Base-by-base conservation (phyloP, 2,888 invertebrate species). In the Tenthredo notha region DNA sequence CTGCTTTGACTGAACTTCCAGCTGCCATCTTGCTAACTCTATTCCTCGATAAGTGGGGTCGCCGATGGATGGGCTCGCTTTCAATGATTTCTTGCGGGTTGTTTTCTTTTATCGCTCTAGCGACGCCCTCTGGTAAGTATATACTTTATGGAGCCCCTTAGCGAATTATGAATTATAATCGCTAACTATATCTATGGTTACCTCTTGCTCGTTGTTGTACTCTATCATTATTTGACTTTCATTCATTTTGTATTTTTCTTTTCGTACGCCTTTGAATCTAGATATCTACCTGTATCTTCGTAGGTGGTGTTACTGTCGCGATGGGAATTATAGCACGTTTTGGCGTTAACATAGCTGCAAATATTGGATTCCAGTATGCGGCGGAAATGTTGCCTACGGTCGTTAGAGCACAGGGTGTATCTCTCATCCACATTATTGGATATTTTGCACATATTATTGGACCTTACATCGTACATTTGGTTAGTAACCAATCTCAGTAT, bases 311-410 rank as follows among this genome's bases (percentile, higher is more conserved):
- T 1, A 97, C 97, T 72, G 97, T 97, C 0, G 94, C 96, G 0
- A 94, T 98, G 88, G 98, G 98, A 43, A 97, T 98, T 87, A 94
- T 97, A 86, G 98, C 98, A 1, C 95, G 98, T 29, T 97, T 98
- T 88, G 97, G 97, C 85, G 97, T 98, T 58, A 98, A 98, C 93
- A 97, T 98, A 84, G 97, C 98, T 0, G 98, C 98, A 93, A 98
- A 98, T 94, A 98, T 98, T 87, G 98, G 98, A 0, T 95, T 98
- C 6, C 98, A 98, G 91, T 98, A 98, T 94, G 98, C 98, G 0
- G 98, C 98, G 0, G 98, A 98, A 92, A 93, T 98, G 82, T 93
- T 98, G 21, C 98, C 98, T 0, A 98, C 98, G 0, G 98, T 98
- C 3, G 97, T 98, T 0, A 93, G 98, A 67, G 98, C 97, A 0